Evolutionary conservation across 2,797 vertebrate genomes (phyloP), one percentile per base, ranked within the genome.

Genomic region (Pseudochaenichthys georgianus): DNA sequence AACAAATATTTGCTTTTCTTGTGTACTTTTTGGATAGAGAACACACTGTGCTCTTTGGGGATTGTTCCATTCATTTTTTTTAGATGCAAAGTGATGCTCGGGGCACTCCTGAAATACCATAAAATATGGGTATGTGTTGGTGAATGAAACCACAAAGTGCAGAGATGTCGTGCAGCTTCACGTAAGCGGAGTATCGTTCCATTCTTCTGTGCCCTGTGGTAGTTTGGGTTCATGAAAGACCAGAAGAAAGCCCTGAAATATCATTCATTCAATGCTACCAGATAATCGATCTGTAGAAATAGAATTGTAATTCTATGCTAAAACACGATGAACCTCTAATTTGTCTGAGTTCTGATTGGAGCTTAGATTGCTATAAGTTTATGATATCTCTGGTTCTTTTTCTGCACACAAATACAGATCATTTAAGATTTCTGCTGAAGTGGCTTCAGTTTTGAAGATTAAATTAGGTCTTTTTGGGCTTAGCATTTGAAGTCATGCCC

Each of bases 251-350:
- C 81, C 81, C 82, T 81, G 61, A 73, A 81, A 75, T 62, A 64
- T 54, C 43, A 60, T 68, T 43, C 13, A 4, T 65, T 70, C 45
- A 45, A 85, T 78, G 72, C 58, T 65, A 74, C 57, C 54, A 64
- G 77, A 87, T 81, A 77, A 81, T 90, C 80, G 70, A 92, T 93
- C 76, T 70, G 57, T 86, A 63, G 82, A 91, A 89, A 92, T 90
- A 92, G 87, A 88, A 89, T 72, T 83, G 67, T 91, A 91, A 92
- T 93, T 89, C 77, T 88, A 90, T 83, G 81, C 87, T 88, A 50
- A 86, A 79, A 78, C 57, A 83, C 45, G 31, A 85, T 76, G 70
- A 64, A 87, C 88, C 86, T 77, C 84, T 91, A 87, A 90, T 89
- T 90, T 88, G 78, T 58, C 79, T 47, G 48, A 45, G 68, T 72